Base-by-base conservation (phyloP, 2,888 invertebrate species). In the Drosophila merina region DNA sequence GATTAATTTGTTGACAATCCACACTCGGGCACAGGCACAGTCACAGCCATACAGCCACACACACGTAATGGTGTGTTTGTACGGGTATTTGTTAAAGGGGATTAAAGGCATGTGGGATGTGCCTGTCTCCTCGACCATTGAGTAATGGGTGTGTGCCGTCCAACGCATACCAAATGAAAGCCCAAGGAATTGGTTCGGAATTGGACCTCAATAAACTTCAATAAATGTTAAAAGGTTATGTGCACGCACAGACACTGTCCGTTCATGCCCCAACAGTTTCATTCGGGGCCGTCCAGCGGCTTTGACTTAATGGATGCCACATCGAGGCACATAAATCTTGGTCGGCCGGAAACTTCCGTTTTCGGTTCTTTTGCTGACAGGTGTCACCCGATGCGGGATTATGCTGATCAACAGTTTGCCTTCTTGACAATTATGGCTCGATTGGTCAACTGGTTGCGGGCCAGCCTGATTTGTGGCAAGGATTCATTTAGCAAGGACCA, bases 1-100 rank as follows among this genome's bases (percentile, higher is more conserved):
- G 89, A 89, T 89, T 89, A 89, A 89, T 89, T 89, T 89, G 88
- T 89, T 89, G 88, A 89, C 88, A 89, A 86, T 85, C 74, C 68
- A 71, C 47, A 57, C 52, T 72, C 64, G 20, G 20, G 20, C 20
- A 20, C 20, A 20, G 20, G 20, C 20, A 20, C 20, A 50, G 56
- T 42, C 54, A 38, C 66, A 38, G 2, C 20, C 20, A 20, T 20
- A 20, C 14, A 50, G 56, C 44, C 54, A 38, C 66, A 38, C 59
- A 57, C 62, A 60, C 50, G 14, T 56, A 55, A 51, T 50, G 31
- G 45, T 26, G 33, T 42, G 55, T 44, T 38, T 57, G 72, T 26
- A 20, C 20, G 20, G 20, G 20, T 20, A 58, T 7, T 42, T 42
- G 40, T 3, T 42, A 36, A 36, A 36, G 36, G 14, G 40, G 12